Evolutionary conservation across 2,113 vertebrate species (phyloP).

Genomic region (Bos javanicus): DNA sequence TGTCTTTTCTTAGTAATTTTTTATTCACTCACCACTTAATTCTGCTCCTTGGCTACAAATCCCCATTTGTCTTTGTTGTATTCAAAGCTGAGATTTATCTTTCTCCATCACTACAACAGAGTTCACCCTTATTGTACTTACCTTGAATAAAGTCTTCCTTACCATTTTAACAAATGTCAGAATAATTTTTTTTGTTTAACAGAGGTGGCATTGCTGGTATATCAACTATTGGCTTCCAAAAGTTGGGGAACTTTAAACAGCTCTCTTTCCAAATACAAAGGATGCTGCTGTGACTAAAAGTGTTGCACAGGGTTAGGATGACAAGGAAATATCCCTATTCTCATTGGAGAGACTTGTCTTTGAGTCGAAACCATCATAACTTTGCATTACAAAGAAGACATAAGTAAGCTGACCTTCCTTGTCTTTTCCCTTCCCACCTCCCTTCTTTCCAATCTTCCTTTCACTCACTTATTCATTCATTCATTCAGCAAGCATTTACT

Average conservation of each 20-base stretch:
- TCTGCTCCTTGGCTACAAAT: not conserved
- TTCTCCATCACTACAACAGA: not conserved
- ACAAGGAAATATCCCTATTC: not conserved
- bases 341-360: not conserved
- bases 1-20: not conserved
- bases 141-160: not conserved
- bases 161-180: not conserved
- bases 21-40: not conserved
- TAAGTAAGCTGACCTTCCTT: not conserved
- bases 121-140: not conserved
- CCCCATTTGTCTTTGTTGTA: not conserved
- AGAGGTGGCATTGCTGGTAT: not conserved
- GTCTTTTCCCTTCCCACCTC: not conserved
- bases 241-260: not conserved
- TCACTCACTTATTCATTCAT: not conserved
- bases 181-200: not conserved
- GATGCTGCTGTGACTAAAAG: not conserved
- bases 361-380: not conserved
- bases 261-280: not conserved
- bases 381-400: not conserved
- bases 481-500: not conserved
- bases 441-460: not conserved
- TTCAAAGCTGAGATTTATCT: not conserved
- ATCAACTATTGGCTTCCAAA: not conserved
- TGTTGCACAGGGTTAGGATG: not conserved